A percentile compares a stretch with the other conserved stretches of the same genome.
phyloP scores from a whole-genome alignment of 2,888 invertebrate genomes.

The Idaea biselata region DNA sequence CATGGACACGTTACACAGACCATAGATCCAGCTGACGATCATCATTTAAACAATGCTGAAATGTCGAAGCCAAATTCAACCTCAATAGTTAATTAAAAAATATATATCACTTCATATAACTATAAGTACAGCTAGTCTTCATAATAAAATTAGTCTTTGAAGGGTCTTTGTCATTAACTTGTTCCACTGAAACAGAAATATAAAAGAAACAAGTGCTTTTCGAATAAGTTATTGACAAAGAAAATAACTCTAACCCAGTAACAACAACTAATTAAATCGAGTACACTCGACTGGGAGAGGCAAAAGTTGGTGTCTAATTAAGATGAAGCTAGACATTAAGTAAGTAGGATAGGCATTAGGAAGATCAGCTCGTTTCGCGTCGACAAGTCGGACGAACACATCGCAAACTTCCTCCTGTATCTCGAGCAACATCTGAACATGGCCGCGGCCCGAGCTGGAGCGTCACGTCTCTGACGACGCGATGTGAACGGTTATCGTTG shows the following conservation, averaged over 20 bases:
- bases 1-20: no score
- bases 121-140: no score
- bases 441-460: not conserved
- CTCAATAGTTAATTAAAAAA: no score
- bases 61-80: no score
- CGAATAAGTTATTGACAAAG: not conserved
- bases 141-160: not conserved
- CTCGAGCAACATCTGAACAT: not conserved
- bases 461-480: not conserved
- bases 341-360: not conserved
- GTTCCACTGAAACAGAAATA: not conserved
- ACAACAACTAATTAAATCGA: not conserved
- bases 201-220: not conserved
- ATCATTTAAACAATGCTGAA: no score
- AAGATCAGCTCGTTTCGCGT: not conserved
- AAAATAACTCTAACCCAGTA: not conserved
- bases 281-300: not conserved
- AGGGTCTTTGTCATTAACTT: not conserved
- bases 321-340: not conserved
- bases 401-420: not conserved
- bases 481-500: conserved; percentile 14
- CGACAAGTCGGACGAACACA: not conserved
- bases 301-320: not conserved
- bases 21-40: no score
- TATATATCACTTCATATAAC: no score